Evolutionary conservation across 1,140 invertebrate genomes (phyloP), one percentile per base, ranked within the genome.

Genomic region (Scaptomyza hsui): DNA sequence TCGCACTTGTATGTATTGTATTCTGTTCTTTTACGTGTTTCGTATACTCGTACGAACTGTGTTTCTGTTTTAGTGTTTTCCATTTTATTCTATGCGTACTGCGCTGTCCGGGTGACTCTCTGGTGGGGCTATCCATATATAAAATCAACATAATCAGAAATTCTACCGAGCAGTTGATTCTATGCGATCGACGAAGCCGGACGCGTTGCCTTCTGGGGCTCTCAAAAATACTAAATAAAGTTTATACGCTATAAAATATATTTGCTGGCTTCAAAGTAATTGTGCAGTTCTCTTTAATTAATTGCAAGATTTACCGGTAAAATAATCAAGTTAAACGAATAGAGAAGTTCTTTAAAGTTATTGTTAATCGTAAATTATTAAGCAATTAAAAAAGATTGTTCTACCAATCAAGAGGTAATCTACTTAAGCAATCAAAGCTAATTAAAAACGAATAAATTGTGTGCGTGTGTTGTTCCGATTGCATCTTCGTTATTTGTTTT

Each of bases 91-190:
- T 88, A 89, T 82, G 82, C 83, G 83, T 75, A 78, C 56, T 75
- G 48, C 56, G 65, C 39, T 63, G 61, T 45, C 52, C 16, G 55
- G 41, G 72, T 29, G 44, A 48, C 64, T 15, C 62, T 60, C 56
- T 39, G 52, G 62, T 29, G 9, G 32, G 32, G 44, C 73, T 67
- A 55, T 63, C 69, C 77, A 80, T 89, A 80, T 89, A 89, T 89
- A 89, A 89, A 89, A 89, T 88, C 82, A 89, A 65, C 86, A 89
- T 81, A 89, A 81, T 89, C 88, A 67, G 86, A 82, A 86, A 86
- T 89, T 89, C 76, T 81, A 86, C 59, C 69, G 55, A 79, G 48
- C 86, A 89, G 86, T 89, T 72, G 72, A 89, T 89, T 89, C 86
- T 89, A 80, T 78, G 77, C 75, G 49, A 71, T 80, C 59, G 70